Percentiles rank a stretch among this genome's conserved stretches.
These are phyloP conservation scores for Calameuta filiformis DNA, from an alignment of 2,888 invertebrate genomes.

Conservation along the genomic window DNA sequence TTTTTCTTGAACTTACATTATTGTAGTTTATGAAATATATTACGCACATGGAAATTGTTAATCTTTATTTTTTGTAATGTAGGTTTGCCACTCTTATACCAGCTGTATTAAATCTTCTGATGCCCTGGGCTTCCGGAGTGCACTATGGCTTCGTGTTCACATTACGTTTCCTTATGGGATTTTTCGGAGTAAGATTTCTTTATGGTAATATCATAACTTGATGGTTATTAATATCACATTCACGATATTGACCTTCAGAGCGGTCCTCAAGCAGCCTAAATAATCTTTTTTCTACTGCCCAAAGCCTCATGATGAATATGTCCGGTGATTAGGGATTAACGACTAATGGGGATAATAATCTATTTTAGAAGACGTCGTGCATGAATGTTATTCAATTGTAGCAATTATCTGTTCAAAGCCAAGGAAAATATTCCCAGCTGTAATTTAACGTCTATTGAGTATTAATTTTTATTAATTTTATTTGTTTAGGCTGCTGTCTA, in stretches of 20 bases:
- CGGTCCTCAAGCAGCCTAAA: not conserved
- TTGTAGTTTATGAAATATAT: not conserved
- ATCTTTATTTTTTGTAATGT: not conserved
- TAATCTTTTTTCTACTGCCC: not conserved
- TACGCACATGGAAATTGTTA: not conserved
- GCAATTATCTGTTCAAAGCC: not conserved
- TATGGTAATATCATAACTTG: not conserved
- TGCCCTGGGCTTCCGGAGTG: slow-evolving; percentile 55
- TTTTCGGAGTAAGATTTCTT: slow-evolving; percentile 59
- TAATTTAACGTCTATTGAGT: not conserved
- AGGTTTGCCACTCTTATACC: slow-evolving; percentile 62
- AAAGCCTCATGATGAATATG: not conserved
- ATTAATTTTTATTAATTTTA: not conserved
- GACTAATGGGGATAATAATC: not conserved
- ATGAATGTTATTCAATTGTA: not conserved
- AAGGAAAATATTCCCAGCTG: not conserved
- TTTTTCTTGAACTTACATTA: not conserved
- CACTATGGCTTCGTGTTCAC: slow-evolving; percentile 52
- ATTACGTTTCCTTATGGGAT: slow-evolving; percentile 60
- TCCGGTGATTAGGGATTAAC: not conserved
- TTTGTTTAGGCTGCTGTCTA: slow-evolving; percentile 71
- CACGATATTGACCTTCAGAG: not conserved
- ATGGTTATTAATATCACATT: not conserved
- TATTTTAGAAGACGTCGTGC: not conserved
- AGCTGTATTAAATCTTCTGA: slow-evolving; percentile 57